A percentile compares a stretch with the other conserved stretches of the same genome.
These are phyloP conservation scores for Dascyllus trimaculatus DNA, from an alignment of 2,113 vertebrate genomes.

Conservation along the genomic window DNA sequence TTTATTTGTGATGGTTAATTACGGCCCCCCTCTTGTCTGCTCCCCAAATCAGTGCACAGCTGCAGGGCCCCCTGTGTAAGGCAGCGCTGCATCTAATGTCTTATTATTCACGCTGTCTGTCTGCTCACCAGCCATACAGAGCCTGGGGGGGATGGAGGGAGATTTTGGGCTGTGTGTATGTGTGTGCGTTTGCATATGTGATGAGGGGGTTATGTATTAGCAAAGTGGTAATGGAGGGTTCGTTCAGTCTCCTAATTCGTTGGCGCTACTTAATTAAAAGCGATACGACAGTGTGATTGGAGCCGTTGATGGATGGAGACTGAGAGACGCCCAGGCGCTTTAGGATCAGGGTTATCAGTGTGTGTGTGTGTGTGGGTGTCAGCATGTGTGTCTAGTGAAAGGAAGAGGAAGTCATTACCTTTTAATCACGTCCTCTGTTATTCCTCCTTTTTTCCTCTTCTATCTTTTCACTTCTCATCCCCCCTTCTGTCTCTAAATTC, in stretches of 20 bases:
- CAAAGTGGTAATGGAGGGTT: conserved; percentile 69
- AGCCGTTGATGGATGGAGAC: conserved; percentile 67
- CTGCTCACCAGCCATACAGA: conserved; percentile 68
- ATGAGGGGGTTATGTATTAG: conserved; percentile 68
- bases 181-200: conserved; percentile 36
- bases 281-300: conserved; percentile 72
- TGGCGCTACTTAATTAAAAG: conserved; percentile 76
- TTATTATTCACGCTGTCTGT: conserved; percentile 80
- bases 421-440: conserved; percentile 73
- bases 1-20: conserved; percentile 72
- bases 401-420: conserved; percentile 78
- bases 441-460: conserved; percentile 42
- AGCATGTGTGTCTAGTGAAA: conserved; percentile 49
- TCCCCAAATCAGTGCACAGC: conserved; percentile 75
- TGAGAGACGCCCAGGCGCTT: conserved; percentile 53
- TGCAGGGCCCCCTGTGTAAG: conserved; percentile 68
- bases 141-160: conserved; percentile 56
- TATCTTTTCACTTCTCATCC: conserved; percentile 49
- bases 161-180: conserved; percentile 39
- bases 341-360: conserved; percentile 38
- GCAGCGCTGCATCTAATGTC: conserved; percentile 73
- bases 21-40: conserved; percentile 39
- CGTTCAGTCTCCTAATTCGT: conserved; percentile 67
- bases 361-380: conserved; percentile 6
- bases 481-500: conserved; percentile 62